A percentile compares a stretch with the other conserved stretches of the same genome.
Evolutionary conservation across 2,888 invertebrate genomes (phyloP).

Genomic region (Megaustenia siamemsis): DNA sequence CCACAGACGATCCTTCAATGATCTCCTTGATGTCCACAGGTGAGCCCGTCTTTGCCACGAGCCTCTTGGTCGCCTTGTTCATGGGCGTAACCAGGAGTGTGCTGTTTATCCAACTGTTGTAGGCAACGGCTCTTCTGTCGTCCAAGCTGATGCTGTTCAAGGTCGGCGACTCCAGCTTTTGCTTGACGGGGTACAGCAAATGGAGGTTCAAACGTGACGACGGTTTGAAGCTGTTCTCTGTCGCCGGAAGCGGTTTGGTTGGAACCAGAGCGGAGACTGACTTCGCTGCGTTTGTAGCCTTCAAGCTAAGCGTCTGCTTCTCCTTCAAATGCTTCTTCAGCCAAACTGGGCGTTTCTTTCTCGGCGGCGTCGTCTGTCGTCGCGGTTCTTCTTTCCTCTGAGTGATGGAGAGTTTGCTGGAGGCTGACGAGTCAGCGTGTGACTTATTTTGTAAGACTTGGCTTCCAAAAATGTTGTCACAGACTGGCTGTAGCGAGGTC

Average conservation of each 20-base stretch:
- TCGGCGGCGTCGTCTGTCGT: constrained; percentile 34
- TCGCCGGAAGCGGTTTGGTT: not conserved
- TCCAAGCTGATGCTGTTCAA: not conserved
- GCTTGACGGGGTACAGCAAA: not conserved
- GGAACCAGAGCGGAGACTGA: not conserved
- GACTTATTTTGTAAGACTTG: not conserved
- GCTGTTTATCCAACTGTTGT: constrained; percentile 32
- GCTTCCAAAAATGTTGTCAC: not conserved
- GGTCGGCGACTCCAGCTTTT: constrained; percentile 11
- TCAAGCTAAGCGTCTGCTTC: not conserved
- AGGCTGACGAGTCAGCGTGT: not conserved
- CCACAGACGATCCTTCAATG: constrained; percentile 48
- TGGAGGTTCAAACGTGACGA: constrained; percentile 10
- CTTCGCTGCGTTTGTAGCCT: not conserved
- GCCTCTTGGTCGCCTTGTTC: constrained; percentile 24
- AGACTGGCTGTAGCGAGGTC: not conserved
- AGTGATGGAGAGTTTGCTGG: not conserved
- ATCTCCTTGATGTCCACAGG: constrained; percentile 50
- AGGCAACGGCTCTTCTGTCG: constrained; percentile 1
- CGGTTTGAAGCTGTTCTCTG: constrained; percentile 1
- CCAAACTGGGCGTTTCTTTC: constrained; percentile 33
- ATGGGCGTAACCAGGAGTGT: constrained; percentile 2
- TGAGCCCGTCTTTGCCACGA: constrained; percentile 35
- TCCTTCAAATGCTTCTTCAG: constrained; percentile 3
- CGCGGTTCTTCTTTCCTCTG: constrained; percentile 7